Percentiles rank a stretch among this genome's conserved stretches.
Evolutionary conservation across 2,113 vertebrate genomes (phyloP).

Genomic region (Nothoprocta pentlandii): DNA sequence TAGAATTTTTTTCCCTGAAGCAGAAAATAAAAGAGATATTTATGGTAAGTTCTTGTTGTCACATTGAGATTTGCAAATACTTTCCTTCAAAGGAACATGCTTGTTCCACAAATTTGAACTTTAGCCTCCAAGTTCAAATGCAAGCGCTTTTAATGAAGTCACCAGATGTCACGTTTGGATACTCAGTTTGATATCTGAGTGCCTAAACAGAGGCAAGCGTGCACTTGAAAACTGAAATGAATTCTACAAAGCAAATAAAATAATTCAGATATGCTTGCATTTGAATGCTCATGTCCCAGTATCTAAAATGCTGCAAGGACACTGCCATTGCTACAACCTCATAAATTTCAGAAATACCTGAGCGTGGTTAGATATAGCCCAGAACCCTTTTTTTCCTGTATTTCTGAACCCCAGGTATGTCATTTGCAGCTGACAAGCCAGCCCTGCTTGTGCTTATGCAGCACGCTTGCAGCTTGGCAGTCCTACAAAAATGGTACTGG

Average conservation of each 20-base stretch:
- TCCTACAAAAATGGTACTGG: constrained; percentile 18
- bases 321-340: constrained; percentile 7
- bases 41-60: constrained; percentile 50
- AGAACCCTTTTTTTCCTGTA: background rate
- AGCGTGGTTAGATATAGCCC: constrained; percentile 33
- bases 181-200: background rate
- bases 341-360: constrained; percentile 4
- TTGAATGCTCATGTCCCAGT: background rate
- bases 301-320: background rate
- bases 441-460: background rate
- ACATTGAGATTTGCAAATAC: background rate
- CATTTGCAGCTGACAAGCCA: background rate
- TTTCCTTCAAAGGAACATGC: constrained; percentile 39
- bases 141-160: background rate
- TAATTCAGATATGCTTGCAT: background rate
- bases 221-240: constrained; percentile 10
- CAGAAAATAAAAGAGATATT: constrained; percentile 19
- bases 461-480: background rate
- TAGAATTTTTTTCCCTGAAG: background rate
- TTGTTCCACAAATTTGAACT: constrained; percentile 1
- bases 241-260: background rate
- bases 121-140: background rate
- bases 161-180: background rate
- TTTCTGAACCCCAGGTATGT: constrained; percentile 40
- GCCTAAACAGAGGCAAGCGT: background rate